A percentile compares a stretch with the other conserved stretches of the same genome.
phyloP scores from a whole-genome alignment of 1,140 invertebrate genomes.

The Scaptomyza graminum region DNA sequence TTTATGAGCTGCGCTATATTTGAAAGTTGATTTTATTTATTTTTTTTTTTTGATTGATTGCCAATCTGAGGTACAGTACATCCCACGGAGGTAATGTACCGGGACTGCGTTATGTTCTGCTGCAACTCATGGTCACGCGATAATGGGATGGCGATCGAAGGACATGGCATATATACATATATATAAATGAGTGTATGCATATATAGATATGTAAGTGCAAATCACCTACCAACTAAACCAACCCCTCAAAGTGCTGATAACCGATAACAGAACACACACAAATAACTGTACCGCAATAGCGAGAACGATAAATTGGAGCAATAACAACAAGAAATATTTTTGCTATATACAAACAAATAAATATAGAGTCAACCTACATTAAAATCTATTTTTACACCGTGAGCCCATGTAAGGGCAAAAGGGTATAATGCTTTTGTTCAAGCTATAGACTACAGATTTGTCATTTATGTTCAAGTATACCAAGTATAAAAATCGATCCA shows the following conservation, averaged over 20 bases:
- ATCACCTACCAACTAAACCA: not conserved
- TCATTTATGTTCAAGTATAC: too few species aligned
- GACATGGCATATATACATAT: conserved; percentile 9
- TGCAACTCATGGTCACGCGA: conserved; percentile 14
- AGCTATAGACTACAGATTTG: too few species aligned
- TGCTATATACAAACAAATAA: conserved; percentile 3
- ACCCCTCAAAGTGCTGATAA: conserved; percentile 34
- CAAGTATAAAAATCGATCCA: too few species aligned
- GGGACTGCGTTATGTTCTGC: not conserved
- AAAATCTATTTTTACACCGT: not conserved
- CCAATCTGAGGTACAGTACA: conserved; percentile 9
- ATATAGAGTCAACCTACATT: conserved; percentile 2
- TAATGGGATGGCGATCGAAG: conserved; percentile 18
- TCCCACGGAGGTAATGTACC: not conserved
- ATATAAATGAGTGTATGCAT: too few species aligned
- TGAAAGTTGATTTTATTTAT: conserved; percentile 28
- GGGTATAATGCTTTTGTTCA: too few species aligned
- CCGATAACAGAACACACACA: conserved; percentile 31
- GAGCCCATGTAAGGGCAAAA: too few species aligned
- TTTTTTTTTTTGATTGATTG: conserved; percentile 37
- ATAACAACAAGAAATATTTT: conserved; percentile 33
- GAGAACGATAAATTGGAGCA: conserved; percentile 39
- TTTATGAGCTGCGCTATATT: conserved; percentile 25
- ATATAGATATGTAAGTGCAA: not conserved
- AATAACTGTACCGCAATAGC: conserved; percentile 32